Evolutionary conservation across 2,888 invertebrate genomes (phyloP), one percentile per base, ranked within the genome.

Genomic region (Incurvaria masculella): DNA sequence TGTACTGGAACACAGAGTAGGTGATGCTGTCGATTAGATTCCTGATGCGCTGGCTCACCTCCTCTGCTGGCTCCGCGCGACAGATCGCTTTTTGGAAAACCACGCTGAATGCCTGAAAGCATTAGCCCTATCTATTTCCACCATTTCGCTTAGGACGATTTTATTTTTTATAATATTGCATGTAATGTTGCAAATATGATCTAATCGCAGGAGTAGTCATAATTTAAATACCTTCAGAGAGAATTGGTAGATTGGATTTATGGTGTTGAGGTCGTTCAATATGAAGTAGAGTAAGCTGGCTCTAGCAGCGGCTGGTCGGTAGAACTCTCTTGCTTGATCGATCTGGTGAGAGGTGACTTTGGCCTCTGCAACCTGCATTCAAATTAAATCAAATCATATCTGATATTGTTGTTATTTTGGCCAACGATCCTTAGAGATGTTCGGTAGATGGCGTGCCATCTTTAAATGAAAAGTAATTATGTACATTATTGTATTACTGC

Each of bases 191-290:
- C n/a, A n/a, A n/a, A n/a, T n/a, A n/a, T n/a, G n/a, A n/a, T n/a
- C n/a, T n/a, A n/a, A n/a, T 41, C 16, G 10, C 16, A 21, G 38
- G n/a, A 4, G 47, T 6, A n/a, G n/a, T n/a, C n/a, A n/a, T n/a
- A 45, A 41, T 39, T 38, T 48, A 47, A 42, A 45, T 67, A 89
- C 94, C 84, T 97, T 97, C 51, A 97, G 76, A 14, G 97, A 97
- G 72, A 97, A 97, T 67, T 97, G 96, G 68, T 97, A 97, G 59
- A 97, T 96, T 1, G 95, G 95, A 73, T 97, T 96, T 52, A 97
- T 96, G 26, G 94, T 95, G 69, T 95, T 93, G 50, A 97, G 79
- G 57, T 97, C 97, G 63, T 97, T 97, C 39, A 97, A 75, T 56
- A 97, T 96, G 62, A 97, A 97, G 69, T 97, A 97, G 0, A 97